Base-by-base conservation (phyloP, 92 coral and sea anemone species). In the Zoanthus sociatus region DNA sequence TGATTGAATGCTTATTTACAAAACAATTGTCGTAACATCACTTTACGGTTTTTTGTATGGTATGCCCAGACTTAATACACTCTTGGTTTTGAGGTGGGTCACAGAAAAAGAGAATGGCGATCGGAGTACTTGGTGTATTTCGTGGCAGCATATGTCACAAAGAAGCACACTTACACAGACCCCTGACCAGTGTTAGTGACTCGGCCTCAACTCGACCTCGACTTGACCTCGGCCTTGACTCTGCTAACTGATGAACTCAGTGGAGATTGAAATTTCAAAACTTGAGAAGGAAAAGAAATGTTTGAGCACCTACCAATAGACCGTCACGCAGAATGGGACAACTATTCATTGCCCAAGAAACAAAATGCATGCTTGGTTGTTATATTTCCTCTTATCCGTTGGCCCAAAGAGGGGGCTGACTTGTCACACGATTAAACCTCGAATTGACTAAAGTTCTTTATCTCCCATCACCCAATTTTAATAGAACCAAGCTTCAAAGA, bases 361-460 rank as follows among this genome's bases (percentile, higher is more conserved):
- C 69, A 61, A 61, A 61, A 61, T 61, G 69, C 21, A 18, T 61
- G 69, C 6, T 13, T 61, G 21, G 21, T 61, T 61, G 11, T 61
- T 61, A 61, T 61, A 61, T 61, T 61, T 61, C 69, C 69, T 61
- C 56, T 51, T 51, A 61, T 61, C 69, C 21, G 69, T 61, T 14
- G 17, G 69, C 69, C 69, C 69, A 61, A 61, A 61, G 69, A 61
- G 69, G 69, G 69, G 69, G 69, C 21, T 61, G 69, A 61, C 69
- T 61, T 5, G 69, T 61, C 69, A 61, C 69, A 61, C 69, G 69
- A 61, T 64, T 64, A 64, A 64, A 64, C 71, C 5, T 64, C 71
- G 71, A 5, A 17, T 64, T 64, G 11, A 64, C 20, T 64, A 64
- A 64, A 64, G 71, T 17, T 31, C 61, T 55, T 55, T 55, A 31